phyloP scores from a whole-genome alignment of 2,888 invertebrate genomes.

The Aphelenchoides bicaudatus region DNA sequence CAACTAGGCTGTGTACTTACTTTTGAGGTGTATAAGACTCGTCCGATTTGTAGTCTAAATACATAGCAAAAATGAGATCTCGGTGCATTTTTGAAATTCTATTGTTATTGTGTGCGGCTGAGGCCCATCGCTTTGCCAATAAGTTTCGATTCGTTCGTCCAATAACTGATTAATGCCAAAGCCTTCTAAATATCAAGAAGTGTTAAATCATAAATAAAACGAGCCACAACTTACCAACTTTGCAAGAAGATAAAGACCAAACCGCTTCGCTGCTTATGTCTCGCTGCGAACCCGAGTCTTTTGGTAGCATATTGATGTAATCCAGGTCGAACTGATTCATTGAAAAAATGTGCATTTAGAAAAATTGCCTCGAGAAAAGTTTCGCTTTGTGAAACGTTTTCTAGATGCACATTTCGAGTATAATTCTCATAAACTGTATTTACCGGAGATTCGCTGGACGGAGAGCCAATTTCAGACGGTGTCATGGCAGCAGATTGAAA shows the following conservation, averaged over 20 bases:
- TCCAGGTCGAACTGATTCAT: no score
- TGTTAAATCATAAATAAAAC: slow-evolving; percentile 5
- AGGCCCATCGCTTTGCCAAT: slow-evolving; percentile 99
- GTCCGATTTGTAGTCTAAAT: slow-evolving; percentile 93
- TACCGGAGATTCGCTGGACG: no score
- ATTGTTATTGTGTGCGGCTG: slow-evolving; percentile 95
- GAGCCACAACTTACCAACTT: slow-evolving; percentile 73
- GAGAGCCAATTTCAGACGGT: no score
- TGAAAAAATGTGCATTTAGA: no score
- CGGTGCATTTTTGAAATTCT: slow-evolving; percentile 67
- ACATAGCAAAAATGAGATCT: slow-evolving; percentile 91
- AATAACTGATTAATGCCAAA: slow-evolving; percentile 94
- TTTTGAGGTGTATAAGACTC: slow-evolving; percentile 95
- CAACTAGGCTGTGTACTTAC: slow-evolving; percentile 59
- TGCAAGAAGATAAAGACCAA: slow-evolving; percentile 96
- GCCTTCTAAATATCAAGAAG: slow-evolving; percentile 67
- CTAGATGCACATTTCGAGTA: no score
- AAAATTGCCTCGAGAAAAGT: no score
- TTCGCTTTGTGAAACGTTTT: no score
- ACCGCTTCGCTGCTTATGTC: slow-evolving; percentile 90
- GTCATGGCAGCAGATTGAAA: no score
- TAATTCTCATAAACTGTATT: no score
- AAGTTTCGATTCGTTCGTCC: slow-evolving; percentile 91
- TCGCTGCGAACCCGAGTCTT: slow-evolving; percentile 64
- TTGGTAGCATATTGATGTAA: slow-evolving; percentile 35